These are phyloP conservation scores for Leptodactylus fuscus DNA, from an alignment of 2,113 vertebrate species.

Conservation along the genomic window DNA sequence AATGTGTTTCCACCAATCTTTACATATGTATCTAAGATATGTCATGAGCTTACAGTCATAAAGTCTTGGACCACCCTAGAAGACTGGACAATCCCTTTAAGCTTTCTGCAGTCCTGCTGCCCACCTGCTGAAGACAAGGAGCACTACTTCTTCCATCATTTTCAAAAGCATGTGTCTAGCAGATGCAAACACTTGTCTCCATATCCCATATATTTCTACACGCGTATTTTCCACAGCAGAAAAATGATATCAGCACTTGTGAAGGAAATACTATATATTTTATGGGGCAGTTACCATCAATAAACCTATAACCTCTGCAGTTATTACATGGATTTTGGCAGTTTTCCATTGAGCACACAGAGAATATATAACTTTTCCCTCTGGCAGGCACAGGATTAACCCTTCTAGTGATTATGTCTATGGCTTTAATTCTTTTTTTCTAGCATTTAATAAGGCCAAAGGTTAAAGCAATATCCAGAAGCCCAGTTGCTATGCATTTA, in stretches of 20 bases:
- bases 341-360: not conserved
- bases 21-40: too few relatives aligned
- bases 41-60: too few relatives aligned
- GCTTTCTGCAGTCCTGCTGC: not conserved
- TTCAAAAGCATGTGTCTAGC: not conserved
- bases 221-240: too few relatives aligned
- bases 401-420: not conserved
- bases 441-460: constrained; percentile 25
- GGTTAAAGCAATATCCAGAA: constrained; percentile 48
- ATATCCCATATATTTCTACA: too few relatives aligned
- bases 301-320: not conserved
- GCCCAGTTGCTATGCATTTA: constrained; percentile 52
- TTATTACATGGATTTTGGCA: not conserved
- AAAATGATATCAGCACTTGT: too few relatives aligned
- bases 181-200: too few relatives aligned
- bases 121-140: not conserved
- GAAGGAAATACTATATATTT: too few relatives aligned
- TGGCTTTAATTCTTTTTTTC: constrained; percentile 18
- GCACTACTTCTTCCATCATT: not conserved
- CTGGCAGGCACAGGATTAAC: not conserved
- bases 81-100: too few relatives aligned
- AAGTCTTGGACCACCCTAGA: too few relatives aligned
- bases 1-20: too few relatives aligned
- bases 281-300: not conserved
- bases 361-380: not conserved